Percentiles rank a stretch among this genome's conserved stretches.
These are phyloP conservation scores for Tachuris rubrigastra DNA, from an alignment of 2,113 vertebrate genomes.

Conservation along the genomic window DNA sequence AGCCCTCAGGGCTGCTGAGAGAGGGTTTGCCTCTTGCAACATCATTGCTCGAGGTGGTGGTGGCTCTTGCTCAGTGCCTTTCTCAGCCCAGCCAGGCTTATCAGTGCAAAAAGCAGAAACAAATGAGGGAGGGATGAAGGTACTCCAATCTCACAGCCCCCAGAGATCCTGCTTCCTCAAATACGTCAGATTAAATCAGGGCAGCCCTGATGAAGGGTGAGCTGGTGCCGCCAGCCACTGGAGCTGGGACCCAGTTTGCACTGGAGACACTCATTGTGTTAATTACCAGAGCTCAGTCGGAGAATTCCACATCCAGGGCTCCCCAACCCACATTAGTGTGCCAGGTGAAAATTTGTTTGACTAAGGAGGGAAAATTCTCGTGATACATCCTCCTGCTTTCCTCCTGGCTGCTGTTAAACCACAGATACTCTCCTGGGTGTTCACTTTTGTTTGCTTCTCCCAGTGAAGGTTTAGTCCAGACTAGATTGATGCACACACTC, in stretches of 20 bases:
- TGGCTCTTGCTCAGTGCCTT: background rate
- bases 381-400: background rate
- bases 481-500: background rate
- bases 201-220: background rate
- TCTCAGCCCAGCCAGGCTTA: background rate
- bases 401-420: background rate
- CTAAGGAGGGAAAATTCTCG: background rate
- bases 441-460: background rate
- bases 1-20: background rate
- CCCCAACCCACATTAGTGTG: background rate
- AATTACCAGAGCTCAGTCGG: conserved; percentile 9
- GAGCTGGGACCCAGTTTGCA: background rate
- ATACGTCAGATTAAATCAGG: conserved; percentile 32
- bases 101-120: background rate
- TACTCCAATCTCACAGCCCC: background rate
- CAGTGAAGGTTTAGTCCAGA: background rate
- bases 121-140: conserved; percentile 1
- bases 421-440: background rate
- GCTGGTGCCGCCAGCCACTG: background rate
- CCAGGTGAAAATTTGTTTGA: conserved; percentile 1
- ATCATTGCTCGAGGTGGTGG: background rate
- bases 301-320: background rate
- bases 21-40: background rate
- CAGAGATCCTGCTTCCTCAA: conserved; percentile 1
- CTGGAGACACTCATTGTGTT: background rate